Evolutionary conservation across 2,888 invertebrate species (phyloP).

Genomic region (Cerastoderma edule): DNA sequence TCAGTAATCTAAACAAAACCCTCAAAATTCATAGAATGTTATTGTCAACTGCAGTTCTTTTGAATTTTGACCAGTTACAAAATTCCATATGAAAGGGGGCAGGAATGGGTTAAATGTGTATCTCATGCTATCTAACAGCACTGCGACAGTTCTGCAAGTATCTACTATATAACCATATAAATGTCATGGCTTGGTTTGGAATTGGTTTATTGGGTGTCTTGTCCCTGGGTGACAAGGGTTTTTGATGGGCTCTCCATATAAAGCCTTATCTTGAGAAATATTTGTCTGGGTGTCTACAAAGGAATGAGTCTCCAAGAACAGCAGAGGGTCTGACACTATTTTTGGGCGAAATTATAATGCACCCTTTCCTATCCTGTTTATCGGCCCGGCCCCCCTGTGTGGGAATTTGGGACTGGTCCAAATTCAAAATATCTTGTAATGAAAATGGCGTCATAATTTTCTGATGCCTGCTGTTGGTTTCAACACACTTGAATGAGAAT

Average conservation of each 20-base stretch:
- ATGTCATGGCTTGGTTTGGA: background rate
- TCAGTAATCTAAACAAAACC: too few species aligned
- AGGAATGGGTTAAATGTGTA: conserved; percentile 1
- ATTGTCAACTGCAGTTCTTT: background rate
- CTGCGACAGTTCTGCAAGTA: background rate
- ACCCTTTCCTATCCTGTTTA: too few species aligned
- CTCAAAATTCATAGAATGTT: too few species aligned
- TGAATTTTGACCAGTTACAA: background rate
- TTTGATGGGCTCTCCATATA: conserved; percentile 6
- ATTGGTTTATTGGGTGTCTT: conserved; percentile 4
- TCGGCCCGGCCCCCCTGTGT: too few species aligned
- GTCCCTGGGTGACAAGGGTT: conserved; percentile 8
- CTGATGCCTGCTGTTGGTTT: too few species aligned
- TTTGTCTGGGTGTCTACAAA: conserved; percentile 56
- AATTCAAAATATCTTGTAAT: too few species aligned
- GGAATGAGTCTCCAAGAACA: conserved; percentile 50
- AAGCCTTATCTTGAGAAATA: conserved; percentile 55
- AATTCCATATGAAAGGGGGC: background rate
- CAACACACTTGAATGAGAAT: too few species aligned
- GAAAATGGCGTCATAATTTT: too few species aligned
- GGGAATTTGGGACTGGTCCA: too few species aligned
- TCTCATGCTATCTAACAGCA: background rate
- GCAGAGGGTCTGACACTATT: conserved; percentile 12
- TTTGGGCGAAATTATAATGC: too few species aligned
- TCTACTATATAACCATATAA: background rate